phyloP scores from a whole-genome alignment of 2,113 vertebrate genomes.

The Lophura nycthemera region DNA sequence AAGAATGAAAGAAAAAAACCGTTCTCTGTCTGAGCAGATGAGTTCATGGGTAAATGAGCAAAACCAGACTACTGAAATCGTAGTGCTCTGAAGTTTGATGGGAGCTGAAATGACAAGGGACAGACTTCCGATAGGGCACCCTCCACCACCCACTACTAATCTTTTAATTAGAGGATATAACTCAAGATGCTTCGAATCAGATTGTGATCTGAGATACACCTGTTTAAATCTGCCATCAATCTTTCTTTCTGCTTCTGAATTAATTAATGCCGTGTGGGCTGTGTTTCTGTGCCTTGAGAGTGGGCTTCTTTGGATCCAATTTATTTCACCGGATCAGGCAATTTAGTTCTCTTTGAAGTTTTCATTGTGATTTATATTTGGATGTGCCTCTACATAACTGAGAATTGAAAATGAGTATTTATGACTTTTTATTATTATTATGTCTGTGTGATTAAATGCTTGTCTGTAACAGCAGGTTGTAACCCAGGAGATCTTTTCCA shows the following conservation, averaged over 20 bases:
- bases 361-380: constrained; percentile 64
- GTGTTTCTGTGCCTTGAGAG: constrained; percentile 1
- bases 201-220: constrained; percentile 23
- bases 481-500: neutral
- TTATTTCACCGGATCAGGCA: constrained; percentile 56
- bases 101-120: neutral
- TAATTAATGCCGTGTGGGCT: constrained; percentile 53
- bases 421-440: constrained; percentile 5
- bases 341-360: constrained; percentile 59
- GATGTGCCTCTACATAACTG: constrained; percentile 38
- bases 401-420: constrained; percentile 27
- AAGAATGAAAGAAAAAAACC: neutral
- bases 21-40: constrained; percentile 4
- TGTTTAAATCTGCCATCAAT: constrained; percentile 57
- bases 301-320: constrained; percentile 57
- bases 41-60: neutral
- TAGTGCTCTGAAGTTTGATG: neutral
- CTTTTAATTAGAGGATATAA: neutral
- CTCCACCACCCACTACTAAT: neutral
- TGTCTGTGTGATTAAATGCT: neutral
- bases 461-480: neutral
- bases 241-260: constrained; percentile 46
- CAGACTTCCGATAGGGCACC: neutral
- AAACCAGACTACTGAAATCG: neutral
- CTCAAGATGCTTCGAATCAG: constrained; percentile 21